Conservation (phyloP, 1,140 invertebrate genomes). For the Zeugodacus cucurbitae region DNA sequence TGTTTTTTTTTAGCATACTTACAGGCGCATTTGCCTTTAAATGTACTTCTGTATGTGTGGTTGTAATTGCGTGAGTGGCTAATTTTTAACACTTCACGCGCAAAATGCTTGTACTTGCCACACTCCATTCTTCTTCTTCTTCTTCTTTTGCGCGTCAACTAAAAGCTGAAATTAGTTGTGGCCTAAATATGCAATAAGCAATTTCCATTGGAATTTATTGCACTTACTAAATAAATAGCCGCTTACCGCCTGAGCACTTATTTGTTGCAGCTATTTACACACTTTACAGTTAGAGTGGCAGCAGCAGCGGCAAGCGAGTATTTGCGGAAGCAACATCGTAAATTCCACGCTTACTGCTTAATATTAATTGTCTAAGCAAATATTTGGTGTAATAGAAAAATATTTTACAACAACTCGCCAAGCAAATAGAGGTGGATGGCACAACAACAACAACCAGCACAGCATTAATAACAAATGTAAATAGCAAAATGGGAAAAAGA, state of each 20-base stretch:
- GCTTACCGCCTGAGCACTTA: background rate
- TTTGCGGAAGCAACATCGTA: background rate
- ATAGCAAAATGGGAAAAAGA: background rate
- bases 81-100: background rate
- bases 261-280: slow-evolving; percentile 28
- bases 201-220: slow-evolving; percentile 35
- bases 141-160: background rate
- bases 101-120: background rate
- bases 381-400: background rate
- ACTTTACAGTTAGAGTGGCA: slow-evolving; percentile 3
- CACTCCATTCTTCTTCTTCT: background rate
- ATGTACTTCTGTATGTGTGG: background rate
- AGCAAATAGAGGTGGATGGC: no score
- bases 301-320: background rate
- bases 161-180: background rate
- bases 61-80: slow-evolving; percentile 2
- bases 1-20: background rate
- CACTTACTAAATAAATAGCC: background rate
- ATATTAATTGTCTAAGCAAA: slow-evolving; percentile 17
- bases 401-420: no score
- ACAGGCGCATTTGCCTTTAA: background rate
- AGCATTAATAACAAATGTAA: background rate
- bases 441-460: background rate
- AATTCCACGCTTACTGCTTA: background rate
- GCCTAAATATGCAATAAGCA: slow-evolving; percentile 25